Percentiles rank a stretch among this genome's conserved stretches.
phyloP scores from a whole-genome alignment of 2,888 invertebrate genomes.

The Cryptus armator region DNA sequence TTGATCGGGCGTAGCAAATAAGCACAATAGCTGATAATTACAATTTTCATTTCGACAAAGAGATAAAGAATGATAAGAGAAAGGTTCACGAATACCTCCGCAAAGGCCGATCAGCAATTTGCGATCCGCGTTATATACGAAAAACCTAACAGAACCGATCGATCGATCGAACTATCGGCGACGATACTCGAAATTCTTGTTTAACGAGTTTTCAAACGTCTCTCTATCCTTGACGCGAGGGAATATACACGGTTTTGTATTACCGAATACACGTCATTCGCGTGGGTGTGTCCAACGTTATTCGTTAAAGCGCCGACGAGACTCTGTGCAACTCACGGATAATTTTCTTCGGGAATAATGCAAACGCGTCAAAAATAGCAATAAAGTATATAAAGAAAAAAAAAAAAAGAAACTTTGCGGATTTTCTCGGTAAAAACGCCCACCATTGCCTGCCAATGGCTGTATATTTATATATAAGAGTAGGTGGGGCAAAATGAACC shows the following conservation, averaged over 20 bases:
- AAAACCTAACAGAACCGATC: not conserved
- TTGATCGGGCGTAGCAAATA: not conserved
- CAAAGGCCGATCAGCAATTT: no score
- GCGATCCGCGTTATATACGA: not conserved
- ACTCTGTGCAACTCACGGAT: no score
- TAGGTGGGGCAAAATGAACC: no score
- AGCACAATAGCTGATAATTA: not conserved
- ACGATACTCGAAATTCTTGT: constrained; percentile 10
- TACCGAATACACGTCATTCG: constrained; percentile 1
- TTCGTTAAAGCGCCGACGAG: not conserved
- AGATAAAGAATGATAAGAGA: no score
- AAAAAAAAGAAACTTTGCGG: no score
- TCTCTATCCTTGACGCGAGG: not conserved
- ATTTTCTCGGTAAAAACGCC: no score
- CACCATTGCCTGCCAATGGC: no score
- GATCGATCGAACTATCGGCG: not conserved
- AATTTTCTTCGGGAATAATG: no score
- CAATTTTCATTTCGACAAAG: not conserved
- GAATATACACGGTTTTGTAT: constrained; percentile 19
- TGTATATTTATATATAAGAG: no score
- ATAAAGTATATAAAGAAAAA: no score
- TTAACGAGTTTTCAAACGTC: constrained; percentile 44
- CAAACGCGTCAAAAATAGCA: no score
- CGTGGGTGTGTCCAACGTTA: constrained; percentile 2
- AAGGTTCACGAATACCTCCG: no score